These are phyloP conservation scores for Pseudanteris insignis DNA, from an alignment of 2,888 invertebrate species.

Conservation along the genomic window DNA sequence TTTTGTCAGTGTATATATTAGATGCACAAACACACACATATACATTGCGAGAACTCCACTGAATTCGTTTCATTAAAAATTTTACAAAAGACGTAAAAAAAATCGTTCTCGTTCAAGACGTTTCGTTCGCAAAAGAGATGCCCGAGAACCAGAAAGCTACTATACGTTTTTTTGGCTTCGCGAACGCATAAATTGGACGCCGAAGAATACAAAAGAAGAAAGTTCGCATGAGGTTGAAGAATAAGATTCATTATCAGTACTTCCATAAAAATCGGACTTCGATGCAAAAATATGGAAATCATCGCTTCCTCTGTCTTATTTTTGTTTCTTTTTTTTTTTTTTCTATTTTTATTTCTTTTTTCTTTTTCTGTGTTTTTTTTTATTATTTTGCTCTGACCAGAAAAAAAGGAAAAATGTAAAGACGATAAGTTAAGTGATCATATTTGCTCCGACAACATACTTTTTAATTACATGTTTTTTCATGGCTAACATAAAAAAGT, in stretches of 20 bases:
- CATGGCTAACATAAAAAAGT: too few species aligned
- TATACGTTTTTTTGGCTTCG: slow-evolving; percentile 20
- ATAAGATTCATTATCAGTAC: slow-evolving; percentile 25
- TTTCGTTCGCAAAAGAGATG: slow-evolving; percentile 20
- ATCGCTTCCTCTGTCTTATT: too few species aligned
- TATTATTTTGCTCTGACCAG: too few species aligned
- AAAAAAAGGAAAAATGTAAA: too few species aligned
- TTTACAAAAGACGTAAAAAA: slow-evolving; percentile 41
- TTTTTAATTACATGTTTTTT: too few species aligned
- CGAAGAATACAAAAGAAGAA: slow-evolving; percentile 44
- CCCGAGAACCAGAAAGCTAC: slow-evolving; percentile 24
- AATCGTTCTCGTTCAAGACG: slow-evolving; percentile 30
- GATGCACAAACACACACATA: slow-evolving; percentile 4
- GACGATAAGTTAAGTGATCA: too few species aligned
- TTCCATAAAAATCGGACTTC: slow-evolving; percentile 28
- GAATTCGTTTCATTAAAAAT: slow-evolving; percentile 31
- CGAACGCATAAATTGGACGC: slow-evolving; percentile 28
- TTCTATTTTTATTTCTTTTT: too few species aligned
- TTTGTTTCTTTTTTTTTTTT: too few species aligned
- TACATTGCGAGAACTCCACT: slow-evolving; percentile 12
- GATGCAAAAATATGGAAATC: slow-evolving; percentile 38
- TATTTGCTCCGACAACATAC: too few species aligned
- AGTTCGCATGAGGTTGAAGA: slow-evolving; percentile 21
- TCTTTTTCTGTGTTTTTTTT: too few species aligned
- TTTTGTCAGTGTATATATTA: slow-evolving; percentile 6